Evolutionary conservation across 2,797 vertebrate genomes (phyloP).

Genomic region (Smutsia temminckii): DNA sequence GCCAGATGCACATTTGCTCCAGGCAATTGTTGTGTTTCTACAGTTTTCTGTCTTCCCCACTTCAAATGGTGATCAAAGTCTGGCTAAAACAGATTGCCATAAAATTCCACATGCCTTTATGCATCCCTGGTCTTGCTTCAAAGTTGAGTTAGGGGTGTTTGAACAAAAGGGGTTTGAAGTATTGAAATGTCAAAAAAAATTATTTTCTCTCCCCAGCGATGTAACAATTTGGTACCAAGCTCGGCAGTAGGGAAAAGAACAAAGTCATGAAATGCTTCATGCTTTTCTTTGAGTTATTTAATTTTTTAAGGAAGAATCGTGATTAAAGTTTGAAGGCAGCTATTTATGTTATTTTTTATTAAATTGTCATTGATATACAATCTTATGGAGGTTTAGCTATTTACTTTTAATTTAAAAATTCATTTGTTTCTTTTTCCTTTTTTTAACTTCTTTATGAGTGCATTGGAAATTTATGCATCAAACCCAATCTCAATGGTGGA

Average conservation of each 20-base stretch:
- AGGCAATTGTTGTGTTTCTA: constrained; percentile 54
- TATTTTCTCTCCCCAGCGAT: constrained; percentile 71
- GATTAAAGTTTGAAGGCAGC: constrained; percentile 65
- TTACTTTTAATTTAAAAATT: constrained; percentile 60
- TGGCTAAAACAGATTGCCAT: constrained; percentile 54
- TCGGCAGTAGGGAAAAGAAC: constrained; percentile 79
- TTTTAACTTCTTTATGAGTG: constrained; percentile 42
- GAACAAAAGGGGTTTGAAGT: constrained; percentile 81
- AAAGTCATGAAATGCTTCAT: constrained; percentile 75
- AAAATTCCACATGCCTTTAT: constrained; percentile 72
- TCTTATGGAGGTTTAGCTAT: background rate
- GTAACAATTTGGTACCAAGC: constrained; percentile 73
- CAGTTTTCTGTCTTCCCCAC: background rate
- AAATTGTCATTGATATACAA: too few species aligned
- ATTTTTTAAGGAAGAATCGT: constrained; percentile 49
- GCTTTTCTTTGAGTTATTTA: constrained; percentile 71
- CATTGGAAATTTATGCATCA: constrained; percentile 46
- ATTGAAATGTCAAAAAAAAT: constrained; percentile 80
- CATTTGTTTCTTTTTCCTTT: background rate
- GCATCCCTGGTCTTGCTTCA: constrained; percentile 75
- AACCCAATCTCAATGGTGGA: constrained; percentile 3
- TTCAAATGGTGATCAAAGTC: constrained; percentile 78
- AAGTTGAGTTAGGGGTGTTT: constrained; percentile 78
- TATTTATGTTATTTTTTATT: background rate
- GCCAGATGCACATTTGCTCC: background rate